phyloP scores from a whole-genome alignment of 2,797 vertebrate genomes.

The Rhinella marina region DNA sequence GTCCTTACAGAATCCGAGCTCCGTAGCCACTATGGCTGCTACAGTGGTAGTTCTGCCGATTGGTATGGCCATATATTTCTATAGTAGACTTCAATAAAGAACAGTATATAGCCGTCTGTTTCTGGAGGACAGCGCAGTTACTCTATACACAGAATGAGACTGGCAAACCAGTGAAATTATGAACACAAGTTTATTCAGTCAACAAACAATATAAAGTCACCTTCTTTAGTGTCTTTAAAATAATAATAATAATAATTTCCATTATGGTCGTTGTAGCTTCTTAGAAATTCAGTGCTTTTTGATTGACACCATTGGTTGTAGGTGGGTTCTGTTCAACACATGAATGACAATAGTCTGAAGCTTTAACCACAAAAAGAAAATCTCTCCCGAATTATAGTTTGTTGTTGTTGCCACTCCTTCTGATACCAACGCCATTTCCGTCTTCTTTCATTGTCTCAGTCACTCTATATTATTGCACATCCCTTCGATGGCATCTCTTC shows the following conservation, averaged over 20 bases:
- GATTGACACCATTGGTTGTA: not conserved
- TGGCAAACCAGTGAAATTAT: not conserved
- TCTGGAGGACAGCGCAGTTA: too few relatives aligned
- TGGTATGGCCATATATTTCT: not conserved
- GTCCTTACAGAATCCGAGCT: too few relatives aligned
- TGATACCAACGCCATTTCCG: not conserved
- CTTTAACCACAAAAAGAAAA: conserved; percentile 7
- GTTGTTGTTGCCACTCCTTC: conserved; percentile 11
- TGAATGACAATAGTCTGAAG: not conserved
- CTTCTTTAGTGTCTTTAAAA: not conserved
- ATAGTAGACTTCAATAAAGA: not conserved
- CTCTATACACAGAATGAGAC: not conserved
- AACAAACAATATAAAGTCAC: not conserved
- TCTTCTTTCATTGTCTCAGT: not conserved
- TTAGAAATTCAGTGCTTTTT: not conserved
- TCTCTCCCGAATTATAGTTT: conserved; percentile 1
- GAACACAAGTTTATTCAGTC: not conserved
- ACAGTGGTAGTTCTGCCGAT: too few relatives aligned
- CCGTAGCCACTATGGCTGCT: too few relatives aligned
- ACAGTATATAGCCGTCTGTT: not conserved
- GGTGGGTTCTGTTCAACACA: not conserved
- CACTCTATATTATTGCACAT: not conserved
- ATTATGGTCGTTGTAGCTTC: not conserved
- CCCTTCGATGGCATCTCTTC: not conserved
- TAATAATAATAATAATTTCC: conserved; percentile 2